Evolutionary conservation across 2,888 invertebrate genomes (phyloP).

Genomic region (Papilio gigon): DNA sequence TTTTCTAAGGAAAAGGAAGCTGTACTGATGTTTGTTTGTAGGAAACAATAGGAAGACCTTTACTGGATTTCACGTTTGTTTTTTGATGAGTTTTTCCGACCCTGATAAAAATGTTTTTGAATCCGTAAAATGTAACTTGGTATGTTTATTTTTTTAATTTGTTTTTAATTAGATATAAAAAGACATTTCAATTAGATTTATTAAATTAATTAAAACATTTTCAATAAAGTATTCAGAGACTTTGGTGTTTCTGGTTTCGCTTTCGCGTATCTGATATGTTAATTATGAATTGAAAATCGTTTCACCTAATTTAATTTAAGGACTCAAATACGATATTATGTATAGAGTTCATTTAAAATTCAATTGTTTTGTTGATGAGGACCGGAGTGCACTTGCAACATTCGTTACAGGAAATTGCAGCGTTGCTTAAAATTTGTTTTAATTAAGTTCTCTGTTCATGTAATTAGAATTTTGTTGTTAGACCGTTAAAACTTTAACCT

Average conservation of each 20-base stretch:
- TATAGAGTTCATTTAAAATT: slow-evolving; percentile 15
- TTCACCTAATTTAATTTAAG: neutral
- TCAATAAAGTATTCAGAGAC: neutral
- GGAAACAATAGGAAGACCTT: slow-evolving; percentile 28
- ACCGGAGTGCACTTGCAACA: slow-evolving; percentile 8
- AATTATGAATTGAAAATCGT: neutral
- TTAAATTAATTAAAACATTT: neutral
- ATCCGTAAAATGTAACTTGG: neutral
- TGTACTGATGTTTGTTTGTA: slow-evolving; percentile 20
- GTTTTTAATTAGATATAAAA: neutral
- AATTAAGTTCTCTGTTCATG: slow-evolving; percentile 1
- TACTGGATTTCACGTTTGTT: slow-evolving; percentile 19
- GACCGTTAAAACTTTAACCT: neutral
- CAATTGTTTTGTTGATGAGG: slow-evolving; percentile 18
- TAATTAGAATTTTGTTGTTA: neutral
- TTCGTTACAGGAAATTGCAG: slow-evolving; percentile 2
- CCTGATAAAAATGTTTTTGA: slow-evolving; percentile 25
- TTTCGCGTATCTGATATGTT: neutral
- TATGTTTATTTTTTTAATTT: neutral
- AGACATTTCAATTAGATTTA: neutral
- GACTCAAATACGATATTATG: neutral
- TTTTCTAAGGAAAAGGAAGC: slow-evolving; percentile 21
- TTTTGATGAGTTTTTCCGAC: slow-evolving; percentile 21
- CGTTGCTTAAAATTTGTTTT: slow-evolving; percentile 5
- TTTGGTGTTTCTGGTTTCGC: neutral